Evolutionary conservation across 2,113 vertebrate species (phyloP).

Genomic region (Nerophis lumbriciformis): DNA sequence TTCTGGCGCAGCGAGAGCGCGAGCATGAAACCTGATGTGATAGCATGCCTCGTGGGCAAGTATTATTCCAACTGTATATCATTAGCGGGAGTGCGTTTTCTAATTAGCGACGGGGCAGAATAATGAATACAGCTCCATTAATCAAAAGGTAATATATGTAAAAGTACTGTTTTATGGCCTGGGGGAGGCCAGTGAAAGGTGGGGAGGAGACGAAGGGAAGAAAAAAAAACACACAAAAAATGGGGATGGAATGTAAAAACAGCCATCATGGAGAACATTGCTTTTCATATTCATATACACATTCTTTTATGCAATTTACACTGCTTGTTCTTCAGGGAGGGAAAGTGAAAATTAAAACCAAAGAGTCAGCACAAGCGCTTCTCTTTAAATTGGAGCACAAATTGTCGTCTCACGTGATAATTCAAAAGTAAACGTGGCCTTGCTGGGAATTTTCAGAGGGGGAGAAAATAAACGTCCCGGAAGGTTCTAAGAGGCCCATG

Average conservation of each 20-base stretch:
- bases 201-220: conserved; percentile 63
- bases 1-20: conserved; percentile 30
- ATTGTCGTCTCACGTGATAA: conserved; percentile 28
- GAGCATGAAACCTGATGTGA: conserved; percentile 62
- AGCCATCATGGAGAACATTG: conserved; percentile 57
- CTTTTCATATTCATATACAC: conserved; percentile 66
- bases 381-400: conserved; percentile 31
- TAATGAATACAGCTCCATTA: conserved; percentile 81
- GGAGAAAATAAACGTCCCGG: too few relatives aligned
- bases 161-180: conserved; percentile 76
- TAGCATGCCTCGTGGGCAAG: conserved; percentile 74
- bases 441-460: background rate
- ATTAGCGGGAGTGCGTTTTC: conserved; percentile 72
- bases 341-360: conserved; percentile 27
- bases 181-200: conserved; percentile 68
- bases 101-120: conserved; percentile 80
- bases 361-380: conserved; percentile 40
- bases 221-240: conserved; percentile 64
- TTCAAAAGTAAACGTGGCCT: background rate
- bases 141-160: conserved; percentile 84
- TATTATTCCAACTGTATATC: conserved; percentile 78
- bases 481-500: background rate
- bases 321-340: conserved; percentile 44
- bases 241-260: conserved; percentile 65
- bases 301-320: conserved; percentile 64